Percentiles rank a stretch among this genome's conserved stretches.
Evolutionary conservation across 2,888 invertebrate genomes (phyloP).

Genomic region (Epirrita christyi): DNA sequence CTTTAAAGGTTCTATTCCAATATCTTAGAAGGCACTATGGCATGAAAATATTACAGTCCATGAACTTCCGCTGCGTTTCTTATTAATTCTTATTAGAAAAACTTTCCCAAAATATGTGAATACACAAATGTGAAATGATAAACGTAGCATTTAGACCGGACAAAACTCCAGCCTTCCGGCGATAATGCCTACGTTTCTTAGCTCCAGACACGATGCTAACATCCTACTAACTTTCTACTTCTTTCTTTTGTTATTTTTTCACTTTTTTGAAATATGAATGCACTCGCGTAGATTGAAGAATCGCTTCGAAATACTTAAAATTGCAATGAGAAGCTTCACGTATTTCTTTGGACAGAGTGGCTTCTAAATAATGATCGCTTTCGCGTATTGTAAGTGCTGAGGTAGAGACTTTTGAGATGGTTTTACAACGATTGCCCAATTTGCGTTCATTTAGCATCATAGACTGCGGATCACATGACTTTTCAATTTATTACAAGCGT

Average conservation of each 20-base stretch:
- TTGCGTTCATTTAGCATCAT: slow-evolving; percentile 73
- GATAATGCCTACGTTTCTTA: slow-evolving; percentile 74
- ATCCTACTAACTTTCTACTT: slow-evolving; percentile 77
- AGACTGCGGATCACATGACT: slow-evolving; percentile 71
- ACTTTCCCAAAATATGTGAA: slow-evolving; percentile 80
- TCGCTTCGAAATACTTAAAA: slow-evolving; percentile 69
- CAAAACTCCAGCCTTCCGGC: slow-evolving; percentile 66
- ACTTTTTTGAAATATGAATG: slow-evolving; percentile 78
- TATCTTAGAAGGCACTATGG: slow-evolving; percentile 85
- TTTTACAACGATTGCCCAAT: slow-evolving; percentile 60
- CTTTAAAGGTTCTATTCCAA: slow-evolving; percentile 83
- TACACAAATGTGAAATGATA: slow-evolving; percentile 76
- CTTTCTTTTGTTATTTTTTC: slow-evolving; percentile 71
- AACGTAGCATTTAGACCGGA: slow-evolving; percentile 74
- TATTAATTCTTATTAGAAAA: slow-evolving; percentile 80
- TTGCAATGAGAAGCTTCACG: slow-evolving; percentile 77
- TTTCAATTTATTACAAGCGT: slow-evolving; percentile 65
- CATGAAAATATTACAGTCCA: slow-evolving; percentile 83
- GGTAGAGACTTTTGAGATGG: slow-evolving; percentile 63
- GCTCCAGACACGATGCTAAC: slow-evolving; percentile 81
- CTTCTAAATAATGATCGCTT: slow-evolving; percentile 76
- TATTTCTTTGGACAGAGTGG: slow-evolving; percentile 69
- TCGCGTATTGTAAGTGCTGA: slow-evolving; percentile 73
- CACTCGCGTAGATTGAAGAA: slow-evolving; percentile 79
- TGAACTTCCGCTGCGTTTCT: slow-evolving; percentile 84